A percentile compares a stretch with the other conserved stretches of the same genome.
Evolutionary conservation across 2,888 invertebrate species (phyloP).

Genomic region (Cerceris rybyensis): DNA sequence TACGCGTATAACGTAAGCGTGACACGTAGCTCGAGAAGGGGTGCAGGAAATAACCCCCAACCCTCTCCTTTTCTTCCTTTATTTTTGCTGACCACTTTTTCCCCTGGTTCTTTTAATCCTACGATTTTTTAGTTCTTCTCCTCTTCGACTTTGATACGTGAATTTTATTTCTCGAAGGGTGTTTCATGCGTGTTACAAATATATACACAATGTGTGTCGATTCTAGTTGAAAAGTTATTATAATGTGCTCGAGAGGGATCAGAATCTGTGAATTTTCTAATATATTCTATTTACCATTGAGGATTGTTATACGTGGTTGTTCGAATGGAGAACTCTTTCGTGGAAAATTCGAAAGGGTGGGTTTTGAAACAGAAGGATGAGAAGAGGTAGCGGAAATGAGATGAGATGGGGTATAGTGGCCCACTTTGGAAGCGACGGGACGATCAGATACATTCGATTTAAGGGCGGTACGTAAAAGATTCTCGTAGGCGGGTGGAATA

Average conservation of each 20-base stretch:
- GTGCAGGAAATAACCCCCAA: conserved; percentile 20
- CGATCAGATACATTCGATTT: conserved; percentile 62
- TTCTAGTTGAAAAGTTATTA: too few relatives aligned
- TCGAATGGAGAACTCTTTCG: neutral
- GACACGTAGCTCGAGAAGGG: conserved; percentile 22
- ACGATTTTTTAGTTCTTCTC: neutral
- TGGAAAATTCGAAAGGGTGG: neutral
- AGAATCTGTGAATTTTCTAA: too few relatives aligned
- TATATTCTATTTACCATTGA: neutral
- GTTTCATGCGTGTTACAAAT: too few relatives aligned
- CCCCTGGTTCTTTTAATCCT: neutral
- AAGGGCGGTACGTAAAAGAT: conserved; percentile 20
- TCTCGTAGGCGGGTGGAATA: conserved; percentile 23
- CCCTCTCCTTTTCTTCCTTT: conserved; percentile 26
- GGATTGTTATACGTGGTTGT: neutral
- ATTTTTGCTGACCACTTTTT: conserved; percentile 37
- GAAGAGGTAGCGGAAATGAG: conserved; percentile 52
- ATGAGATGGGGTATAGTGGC: conserved; percentile 46
- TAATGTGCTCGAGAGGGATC: too few relatives aligned
- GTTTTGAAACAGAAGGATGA: conserved; percentile 17
- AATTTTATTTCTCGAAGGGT: neutral
- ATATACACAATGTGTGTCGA: too few relatives aligned
- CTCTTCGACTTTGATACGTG: neutral
- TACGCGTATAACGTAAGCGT: conserved; percentile 2
- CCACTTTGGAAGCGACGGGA: conserved; percentile 50